These are phyloP conservation scores for Hypselothyrea guttata DNA, from an alignment of 2,888 invertebrate species.

Conservation along the genomic window DNA sequence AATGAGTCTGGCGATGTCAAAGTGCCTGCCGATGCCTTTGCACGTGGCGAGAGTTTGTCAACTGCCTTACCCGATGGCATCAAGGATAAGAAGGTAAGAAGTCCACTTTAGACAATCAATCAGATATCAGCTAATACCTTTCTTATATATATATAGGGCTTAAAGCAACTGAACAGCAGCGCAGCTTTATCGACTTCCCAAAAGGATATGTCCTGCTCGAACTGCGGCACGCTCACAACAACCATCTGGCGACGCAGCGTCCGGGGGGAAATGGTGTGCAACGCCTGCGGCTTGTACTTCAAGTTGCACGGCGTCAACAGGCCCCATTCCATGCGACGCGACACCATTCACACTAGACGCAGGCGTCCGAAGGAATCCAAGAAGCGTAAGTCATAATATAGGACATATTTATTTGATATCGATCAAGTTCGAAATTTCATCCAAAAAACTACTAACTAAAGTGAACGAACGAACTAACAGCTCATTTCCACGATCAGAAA, in stretches of 20 bases:
- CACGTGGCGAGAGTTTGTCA: constrained; percentile 44
- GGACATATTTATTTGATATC: no score
- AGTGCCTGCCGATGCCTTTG: constrained; percentile 42
- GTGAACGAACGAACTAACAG: no score
- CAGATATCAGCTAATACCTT: not conserved
- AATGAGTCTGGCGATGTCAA: constrained; percentile 52
- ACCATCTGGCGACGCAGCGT: constrained; percentile 98
- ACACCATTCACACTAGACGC: constrained; percentile 96
- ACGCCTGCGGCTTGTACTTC: constrained; percentile 98
- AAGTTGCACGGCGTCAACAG: constrained; percentile 97
- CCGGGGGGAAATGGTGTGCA: constrained; percentile 99
- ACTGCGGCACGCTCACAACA: constrained; percentile 98
- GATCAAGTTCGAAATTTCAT: no score
- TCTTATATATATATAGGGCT: constrained; percentile 26
- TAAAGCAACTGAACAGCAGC: constrained; percentile 55
- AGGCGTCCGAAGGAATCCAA: constrained; percentile 90
- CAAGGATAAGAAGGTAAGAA: constrained; percentile 68
- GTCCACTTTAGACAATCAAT: constrained; percentile 7
- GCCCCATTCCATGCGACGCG: constrained; percentile 97
- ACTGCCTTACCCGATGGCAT: constrained; percentile 49
- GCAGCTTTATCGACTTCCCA: constrained; percentile 65
- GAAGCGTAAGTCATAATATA: constrained; percentile 79
- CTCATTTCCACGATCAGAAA: no score
- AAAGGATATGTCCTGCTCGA: constrained; percentile 94
- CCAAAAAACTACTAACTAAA: no score